Conservation (phyloP, 2,888 invertebrate species). For the Rhodophaea formosa region DNA sequence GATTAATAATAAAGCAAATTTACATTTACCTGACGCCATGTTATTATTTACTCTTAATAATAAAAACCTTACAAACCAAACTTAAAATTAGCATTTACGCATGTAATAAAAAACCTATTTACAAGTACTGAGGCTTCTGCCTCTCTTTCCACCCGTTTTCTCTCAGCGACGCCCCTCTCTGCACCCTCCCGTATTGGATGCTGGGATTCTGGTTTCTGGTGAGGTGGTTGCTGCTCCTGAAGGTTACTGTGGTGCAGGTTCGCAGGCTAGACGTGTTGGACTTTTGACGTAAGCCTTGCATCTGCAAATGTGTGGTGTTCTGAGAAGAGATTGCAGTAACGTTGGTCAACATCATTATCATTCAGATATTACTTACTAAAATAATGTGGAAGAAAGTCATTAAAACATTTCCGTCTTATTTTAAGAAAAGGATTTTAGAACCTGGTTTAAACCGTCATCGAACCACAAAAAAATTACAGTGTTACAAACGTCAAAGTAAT, state of each 20-base stretch:
- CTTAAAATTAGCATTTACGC: neutral
- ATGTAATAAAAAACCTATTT: conserved; percentile 27
- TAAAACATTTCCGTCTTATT: too few relatives aligned
- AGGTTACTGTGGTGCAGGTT: conserved; percentile 66
- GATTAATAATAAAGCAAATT: too few relatives aligned
- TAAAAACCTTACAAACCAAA: too few relatives aligned
- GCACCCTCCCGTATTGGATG: conserved; percentile 48
- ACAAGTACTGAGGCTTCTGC: conserved; percentile 56
- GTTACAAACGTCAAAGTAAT: too few relatives aligned
- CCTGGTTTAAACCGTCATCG: too few relatives aligned
- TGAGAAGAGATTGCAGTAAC: neutral
- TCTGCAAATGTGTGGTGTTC: conserved; percentile 43
- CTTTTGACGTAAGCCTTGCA: conserved; percentile 76
- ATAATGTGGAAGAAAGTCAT: too few relatives aligned
- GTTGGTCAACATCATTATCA: neutral
- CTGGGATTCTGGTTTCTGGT: conserved; percentile 26
- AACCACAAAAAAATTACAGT: too few relatives aligned
- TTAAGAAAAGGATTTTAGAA: too few relatives aligned
- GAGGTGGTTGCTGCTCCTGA: conserved; percentile 59
- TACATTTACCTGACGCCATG: too few relatives aligned
- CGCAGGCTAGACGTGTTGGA: conserved; percentile 73
- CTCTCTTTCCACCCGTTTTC: conserved; percentile 53
- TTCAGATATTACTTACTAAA: too few relatives aligned
- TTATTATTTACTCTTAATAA: too few relatives aligned
- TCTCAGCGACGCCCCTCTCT: conserved; percentile 38